Evolutionary conservation across 1,140 invertebrate genomes (phyloP), one percentile per base, ranked within the genome.

Genomic region (Ooceraea biroi): DNA sequence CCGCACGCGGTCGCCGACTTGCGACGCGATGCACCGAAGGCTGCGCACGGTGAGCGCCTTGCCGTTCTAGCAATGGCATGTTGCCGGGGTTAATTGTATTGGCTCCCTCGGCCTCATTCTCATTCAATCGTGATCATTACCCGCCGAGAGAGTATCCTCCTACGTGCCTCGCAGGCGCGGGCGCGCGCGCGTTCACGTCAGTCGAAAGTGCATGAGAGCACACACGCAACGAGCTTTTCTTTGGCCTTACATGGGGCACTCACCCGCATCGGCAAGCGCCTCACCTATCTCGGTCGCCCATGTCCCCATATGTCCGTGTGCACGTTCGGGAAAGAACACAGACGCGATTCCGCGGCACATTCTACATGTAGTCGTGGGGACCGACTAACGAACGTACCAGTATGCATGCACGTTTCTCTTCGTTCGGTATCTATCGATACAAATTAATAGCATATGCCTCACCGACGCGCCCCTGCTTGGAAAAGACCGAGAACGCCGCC

Each of bases 51-150:
- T 44, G 68, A 82, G 63, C 77, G 88, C 71, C 84, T 88, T 80
- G 74, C 22, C 30, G 85, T 88, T 90, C 88, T 86, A 89, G 87
- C 90, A 89, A 89, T 90, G 90, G 90, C 89, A 91, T 89, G 90
- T 71, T 91, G 86, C 85, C 85, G 90, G 69, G 89, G 91, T 92
- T 92, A 92, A 92, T 92, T 92, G 91, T 92, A 92, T 92, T 92
- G 91, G 90, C 88, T 93, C 86, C 86, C 90, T 91, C 91, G 89
- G 88, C 90, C 92, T 92, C 91, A 92, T 92, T 92, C 91, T 92
- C 91, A 92, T 92, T 92, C 91, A 92, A 92, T 92, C 92, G 90
- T 92, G 92, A 92, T 92, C 92, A 92, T 92, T 92, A 92, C 89
- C 88, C 89, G 87, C 87, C 80, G 80, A 84, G 89, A 57, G 50